These are phyloP conservation scores for Henicopernis longicauda DNA, from an alignment of 2,113 vertebrate species.

Conservation along the genomic window DNA sequence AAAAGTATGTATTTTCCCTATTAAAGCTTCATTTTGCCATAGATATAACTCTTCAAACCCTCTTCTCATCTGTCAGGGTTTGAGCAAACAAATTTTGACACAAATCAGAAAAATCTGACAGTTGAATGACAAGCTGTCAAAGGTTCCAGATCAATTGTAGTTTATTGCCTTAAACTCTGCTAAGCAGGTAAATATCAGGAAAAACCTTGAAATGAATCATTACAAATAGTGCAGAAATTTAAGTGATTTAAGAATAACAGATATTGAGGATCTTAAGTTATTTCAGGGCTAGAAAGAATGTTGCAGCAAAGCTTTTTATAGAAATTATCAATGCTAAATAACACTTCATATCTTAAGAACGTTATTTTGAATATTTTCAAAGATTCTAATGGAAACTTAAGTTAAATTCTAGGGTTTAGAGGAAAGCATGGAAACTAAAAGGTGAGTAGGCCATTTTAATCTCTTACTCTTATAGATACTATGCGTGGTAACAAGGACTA, in stretches of 20 bases:
- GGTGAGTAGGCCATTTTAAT: not conserved
- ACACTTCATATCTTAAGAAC: not conserved
- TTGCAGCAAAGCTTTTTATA: not conserved
- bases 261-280: not conserved
- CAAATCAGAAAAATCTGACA: not conserved
- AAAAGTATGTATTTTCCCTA: not conserved
- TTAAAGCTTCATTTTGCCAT: not conserved
- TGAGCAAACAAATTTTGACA: not conserved
- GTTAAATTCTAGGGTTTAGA: not conserved
- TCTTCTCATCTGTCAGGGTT: not conserved
- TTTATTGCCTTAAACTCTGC: not conserved
- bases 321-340: not conserved
- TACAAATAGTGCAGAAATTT: not conserved
- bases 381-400: not conserved
- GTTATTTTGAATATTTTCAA: not conserved
- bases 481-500: not conserved
- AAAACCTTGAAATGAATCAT: not conserved
- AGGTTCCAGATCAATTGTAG: not conserved
- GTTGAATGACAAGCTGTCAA: constrained; percentile 2
- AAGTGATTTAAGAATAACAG: not conserved
- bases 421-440: not conserved
- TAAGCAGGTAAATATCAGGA: not conserved
- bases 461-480: not conserved
- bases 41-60: not conserved
- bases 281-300: not conserved